A percentile compares a stretch with the other conserved stretches of the same genome.
phyloP scores from a whole-genome alignment of 2,888 invertebrate species.

The Prosopocoilus inquinatus region DNA sequence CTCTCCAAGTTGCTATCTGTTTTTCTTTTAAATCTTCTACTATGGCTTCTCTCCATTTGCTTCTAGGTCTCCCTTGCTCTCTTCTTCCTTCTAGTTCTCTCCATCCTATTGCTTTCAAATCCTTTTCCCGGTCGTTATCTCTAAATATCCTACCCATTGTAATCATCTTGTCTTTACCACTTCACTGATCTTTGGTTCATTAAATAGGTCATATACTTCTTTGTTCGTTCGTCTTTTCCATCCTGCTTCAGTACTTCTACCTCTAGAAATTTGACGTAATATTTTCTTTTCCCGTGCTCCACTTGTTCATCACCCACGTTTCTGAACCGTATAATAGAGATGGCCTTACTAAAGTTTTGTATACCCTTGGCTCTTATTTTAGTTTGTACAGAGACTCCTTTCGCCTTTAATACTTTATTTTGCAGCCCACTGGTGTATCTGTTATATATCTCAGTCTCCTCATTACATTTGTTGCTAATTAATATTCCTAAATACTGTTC shows the following conservation, averaged over 20 bases:
- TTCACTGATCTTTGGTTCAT: not conserved
- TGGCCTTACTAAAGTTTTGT: not conserved
- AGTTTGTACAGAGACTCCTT: not conserved
- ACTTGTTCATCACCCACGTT: too few species aligned
- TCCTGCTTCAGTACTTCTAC: not conserved
- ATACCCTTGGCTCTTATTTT: not conserved
- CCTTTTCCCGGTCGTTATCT: not conserved
- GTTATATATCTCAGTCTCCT: not conserved
- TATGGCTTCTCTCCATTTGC: too few species aligned
- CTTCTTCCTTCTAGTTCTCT: too few species aligned
- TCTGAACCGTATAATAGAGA: too few species aligned
- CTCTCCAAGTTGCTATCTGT: too few species aligned
- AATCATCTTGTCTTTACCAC: too few species aligned
- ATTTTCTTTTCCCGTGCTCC: too few species aligned
- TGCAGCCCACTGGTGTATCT: not conserved
- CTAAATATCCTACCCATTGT: not conserved
- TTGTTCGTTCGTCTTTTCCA: not conserved
- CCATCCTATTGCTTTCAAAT: not conserved
- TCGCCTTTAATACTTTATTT: not conserved
- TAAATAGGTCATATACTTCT: not conserved
- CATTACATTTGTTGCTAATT: constrained; percentile 2
- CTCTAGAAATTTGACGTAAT: too few species aligned
- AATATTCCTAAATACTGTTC: not conserved
- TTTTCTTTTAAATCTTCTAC: too few species aligned
- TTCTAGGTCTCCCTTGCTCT: too few species aligned